A percentile compares a stretch with the other conserved stretches of the same genome.
Evolutionary conservation across 2,113 vertebrate genomes (phyloP).

Genomic region (Myrmecophaga tridactyla): DNA sequence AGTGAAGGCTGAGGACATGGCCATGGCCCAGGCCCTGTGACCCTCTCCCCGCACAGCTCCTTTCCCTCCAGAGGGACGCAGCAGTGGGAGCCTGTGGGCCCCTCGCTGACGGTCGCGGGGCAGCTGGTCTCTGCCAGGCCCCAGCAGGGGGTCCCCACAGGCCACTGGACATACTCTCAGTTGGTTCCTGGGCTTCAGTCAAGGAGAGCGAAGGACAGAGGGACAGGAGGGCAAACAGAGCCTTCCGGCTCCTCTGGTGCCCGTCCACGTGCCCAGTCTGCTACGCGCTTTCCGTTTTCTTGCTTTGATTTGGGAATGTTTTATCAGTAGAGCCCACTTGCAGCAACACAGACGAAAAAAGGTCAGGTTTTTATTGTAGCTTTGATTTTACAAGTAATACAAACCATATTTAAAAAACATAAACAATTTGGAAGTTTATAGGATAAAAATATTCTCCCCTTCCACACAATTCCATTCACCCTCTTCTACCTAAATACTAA

Average conservation of each 20-base stretch:
- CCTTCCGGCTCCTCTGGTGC: accelerated
- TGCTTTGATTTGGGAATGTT: background rate
- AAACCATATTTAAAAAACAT: background rate
- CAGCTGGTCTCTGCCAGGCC: background rate
- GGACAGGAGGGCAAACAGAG: background rate
- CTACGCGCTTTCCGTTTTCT: background rate
- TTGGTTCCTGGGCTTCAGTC: background rate
- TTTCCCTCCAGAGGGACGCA: no score
- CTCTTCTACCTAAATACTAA: background rate
- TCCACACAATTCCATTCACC: background rate
- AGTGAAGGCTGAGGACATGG: no score
- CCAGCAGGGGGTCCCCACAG: accelerated
- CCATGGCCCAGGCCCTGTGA: no score
- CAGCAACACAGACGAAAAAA: background rate
- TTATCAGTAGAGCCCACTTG: background rate
- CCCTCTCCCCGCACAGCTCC: no score
- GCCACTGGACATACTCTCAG: no score
- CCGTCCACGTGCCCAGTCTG: accelerated
- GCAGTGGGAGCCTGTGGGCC: no score
- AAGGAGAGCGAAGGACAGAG: background rate
- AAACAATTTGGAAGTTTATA: background rate
- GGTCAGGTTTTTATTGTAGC: background rate
- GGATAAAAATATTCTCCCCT: background rate
- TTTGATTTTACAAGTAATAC: constrained; percentile 22
- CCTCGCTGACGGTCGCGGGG: no score